Evolutionary conservation across 2,888 invertebrate genomes (phyloP), one percentile per base, ranked within the genome.

Genomic region (Leucania comma): DNA sequence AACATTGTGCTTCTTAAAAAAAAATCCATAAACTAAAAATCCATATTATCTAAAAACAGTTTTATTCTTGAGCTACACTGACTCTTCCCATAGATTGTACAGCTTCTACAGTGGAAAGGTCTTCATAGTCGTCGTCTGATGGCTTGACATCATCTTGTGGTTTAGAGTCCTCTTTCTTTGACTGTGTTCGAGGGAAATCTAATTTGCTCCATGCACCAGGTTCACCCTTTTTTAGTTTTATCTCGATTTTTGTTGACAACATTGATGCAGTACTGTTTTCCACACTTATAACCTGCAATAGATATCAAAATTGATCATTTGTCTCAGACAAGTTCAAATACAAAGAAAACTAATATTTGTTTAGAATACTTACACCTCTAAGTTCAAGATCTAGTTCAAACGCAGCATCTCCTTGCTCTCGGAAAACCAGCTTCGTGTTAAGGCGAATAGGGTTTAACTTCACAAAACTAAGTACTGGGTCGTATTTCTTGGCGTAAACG

Each of bases 161-260:
- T 78, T 87, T 84, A 5, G 80, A 68, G 3, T 81, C 81, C 48
- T 88, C 91, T 72, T 87, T 86, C 72, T 89, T 90, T 1, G 88
- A 86, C 61, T 87, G 88, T 51, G 87, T 75, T 72, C 96, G 93
- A 0, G 97, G 97, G 81, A 97, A 96, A 87, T 98, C 97, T 35
- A 99, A 92, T 83, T 97, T 97, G 14, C 97, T 90, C 99, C 99
- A 99, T 22, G 97, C 97, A 2, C 98, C 98, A 0, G 98, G 97
- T 87, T 98, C 98, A 0, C 97, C 97, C 93, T 99, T 99, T 83
- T 97, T 97, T 88, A 99, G 92, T 89, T 98, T 98, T 32, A 99
- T 98, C 95, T 99, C 99, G 42, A 99, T 97, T 96, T 99, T 99
- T 20, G 98, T 98, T 20, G 98, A 98, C 85, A 97, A 96, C 98